phyloP scores from a whole-genome alignment of 1,140 invertebrate species.

The Maconellicoccus hirsutus region DNA sequence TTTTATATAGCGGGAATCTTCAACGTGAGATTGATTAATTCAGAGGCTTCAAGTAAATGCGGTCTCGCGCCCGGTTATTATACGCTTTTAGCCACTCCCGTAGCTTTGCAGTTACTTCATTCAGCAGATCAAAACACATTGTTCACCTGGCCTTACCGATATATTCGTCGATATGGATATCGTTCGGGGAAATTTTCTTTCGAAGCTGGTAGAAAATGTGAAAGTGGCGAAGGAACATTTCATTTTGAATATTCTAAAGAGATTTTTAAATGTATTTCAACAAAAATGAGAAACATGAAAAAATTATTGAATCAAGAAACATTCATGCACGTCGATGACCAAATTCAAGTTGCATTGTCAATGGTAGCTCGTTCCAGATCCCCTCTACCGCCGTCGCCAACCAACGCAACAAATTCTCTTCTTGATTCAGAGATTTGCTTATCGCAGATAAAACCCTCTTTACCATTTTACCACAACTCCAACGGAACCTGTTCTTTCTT shows the following conservation, averaged over 20 bases:
- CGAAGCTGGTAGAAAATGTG: conserved; percentile 79
- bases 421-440: conserved; percentile 34
- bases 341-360: conserved; percentile 49
- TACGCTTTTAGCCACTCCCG: conserved; percentile 55
- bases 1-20: conserved; percentile 44
- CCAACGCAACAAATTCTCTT: conserved; percentile 36
- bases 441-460: conserved; percentile 27
- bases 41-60: conserved; percentile 63
- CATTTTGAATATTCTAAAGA: conserved; percentile 63
- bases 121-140: conserved; percentile 45
- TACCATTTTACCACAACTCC: conserved; percentile 14
- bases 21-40: conserved; percentile 59
- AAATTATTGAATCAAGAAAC: conserved; percentile 54
- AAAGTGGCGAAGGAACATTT: conserved; percentile 73
- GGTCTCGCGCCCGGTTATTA: conserved; percentile 56
- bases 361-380: conserved; percentile 48
- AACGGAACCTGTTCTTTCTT: background rate
- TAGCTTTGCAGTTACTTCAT: conserved; percentile 58
- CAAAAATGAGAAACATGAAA: conserved; percentile 74
- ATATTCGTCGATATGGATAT: conserved; percentile 71
- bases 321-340: conserved; percentile 48
- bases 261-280: conserved; percentile 59
- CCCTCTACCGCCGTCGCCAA: conserved; percentile 55
- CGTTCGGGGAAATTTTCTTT: conserved; percentile 72
- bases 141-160: conserved; percentile 76